These are phyloP conservation scores for Saturnia japonica DNA, from an alignment of 2,888 invertebrate genomes.

Conservation along the genomic window DNA sequence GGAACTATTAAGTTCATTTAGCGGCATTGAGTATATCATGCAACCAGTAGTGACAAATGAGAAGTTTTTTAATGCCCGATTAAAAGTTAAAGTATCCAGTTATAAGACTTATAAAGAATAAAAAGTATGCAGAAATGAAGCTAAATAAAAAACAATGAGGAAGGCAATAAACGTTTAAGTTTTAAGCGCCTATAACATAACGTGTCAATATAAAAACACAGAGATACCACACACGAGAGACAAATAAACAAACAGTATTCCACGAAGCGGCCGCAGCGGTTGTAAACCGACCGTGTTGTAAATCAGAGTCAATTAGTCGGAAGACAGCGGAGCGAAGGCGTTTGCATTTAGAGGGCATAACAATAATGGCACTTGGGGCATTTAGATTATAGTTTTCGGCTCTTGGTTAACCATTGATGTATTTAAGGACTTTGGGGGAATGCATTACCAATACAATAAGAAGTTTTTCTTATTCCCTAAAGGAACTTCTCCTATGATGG, in stretches of 20 bases:
- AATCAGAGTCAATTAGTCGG: constrained; percentile 69
- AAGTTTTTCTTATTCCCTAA: not conserved
- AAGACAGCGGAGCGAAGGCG: constrained; percentile 38
- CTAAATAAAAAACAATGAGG: not conserved
- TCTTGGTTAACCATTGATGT: not conserved
- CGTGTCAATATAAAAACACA: constrained; percentile 28
- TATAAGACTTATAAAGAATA: not conserved
- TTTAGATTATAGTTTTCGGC: constrained; percentile 19
- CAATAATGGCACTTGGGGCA: constrained; percentile 5
- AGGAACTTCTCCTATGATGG: not conserved
- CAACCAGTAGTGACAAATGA: not conserved
- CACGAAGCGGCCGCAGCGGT: constrained; percentile 42
- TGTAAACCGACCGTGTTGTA: constrained; percentile 64
- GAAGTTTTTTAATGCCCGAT: not conserved
- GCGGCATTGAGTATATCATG: not conserved
- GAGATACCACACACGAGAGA: constrained; percentile 42
- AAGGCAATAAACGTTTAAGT: constrained; percentile 18
- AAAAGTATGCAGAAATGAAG: not conserved
- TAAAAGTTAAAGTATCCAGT: not conserved
- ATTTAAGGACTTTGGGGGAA: not conserved
- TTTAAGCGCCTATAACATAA: constrained; percentile 25
- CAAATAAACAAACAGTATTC: constrained; percentile 40
- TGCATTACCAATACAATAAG: not conserved
- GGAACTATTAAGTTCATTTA: not conserved
- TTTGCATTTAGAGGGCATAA: constrained; percentile 9